Base-by-base conservation (phyloP, 1,140 invertebrate genomes). In the Brachionus asplanchnoidis region DNA sequence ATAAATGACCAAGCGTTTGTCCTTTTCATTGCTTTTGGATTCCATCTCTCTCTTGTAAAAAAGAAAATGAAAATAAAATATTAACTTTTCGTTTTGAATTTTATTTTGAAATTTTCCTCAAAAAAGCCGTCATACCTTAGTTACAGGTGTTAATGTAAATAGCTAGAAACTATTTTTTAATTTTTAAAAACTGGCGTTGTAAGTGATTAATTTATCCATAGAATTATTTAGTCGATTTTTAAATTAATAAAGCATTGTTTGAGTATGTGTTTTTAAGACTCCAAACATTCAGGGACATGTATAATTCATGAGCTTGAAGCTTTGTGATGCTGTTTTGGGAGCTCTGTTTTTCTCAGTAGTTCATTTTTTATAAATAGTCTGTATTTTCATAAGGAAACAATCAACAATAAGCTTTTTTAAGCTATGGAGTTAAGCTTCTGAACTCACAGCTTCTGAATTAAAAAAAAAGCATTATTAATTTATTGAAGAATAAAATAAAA, bases 71-170 rank as follows among this genome's bases (percentile, higher is more conserved):
- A 73, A 73, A 20, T 14, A 40, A 40, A 20, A 73, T 20, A 26
- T 73, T 12, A 42, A 42, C 14, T 20, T 20, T 23, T 42, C 32
- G 7, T 36, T 17, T 40, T 17, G 5, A 73, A 73, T 42, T 23
- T 73, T 36, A 42, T 60, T 60, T 60, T 9, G 9, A 9, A 60
- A 60, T 60, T 60, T 60, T 60, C 53, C 53, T 60, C 20, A 68
- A 32, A 32, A 42, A 73, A 42, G 26, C 28, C 20, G 66, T 70
- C 66, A 70, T 70, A 73, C 68, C 68, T 73, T 73, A 42, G 68
- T 40, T 42, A 73, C 68, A 73, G 53, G 53, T 60, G 17, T 60
- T 20, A 60, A 60, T 60, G 32, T 32, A 68, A 68, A 68, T 32
- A 40, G 32, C 26, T 32, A 68, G 12, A 68, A 68, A 68, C 9